Evolutionary conservation across 2,888 invertebrate species (phyloP), one percentile per base, ranked within the genome.

Genomic region (Protodeltote pygarga): DNA sequence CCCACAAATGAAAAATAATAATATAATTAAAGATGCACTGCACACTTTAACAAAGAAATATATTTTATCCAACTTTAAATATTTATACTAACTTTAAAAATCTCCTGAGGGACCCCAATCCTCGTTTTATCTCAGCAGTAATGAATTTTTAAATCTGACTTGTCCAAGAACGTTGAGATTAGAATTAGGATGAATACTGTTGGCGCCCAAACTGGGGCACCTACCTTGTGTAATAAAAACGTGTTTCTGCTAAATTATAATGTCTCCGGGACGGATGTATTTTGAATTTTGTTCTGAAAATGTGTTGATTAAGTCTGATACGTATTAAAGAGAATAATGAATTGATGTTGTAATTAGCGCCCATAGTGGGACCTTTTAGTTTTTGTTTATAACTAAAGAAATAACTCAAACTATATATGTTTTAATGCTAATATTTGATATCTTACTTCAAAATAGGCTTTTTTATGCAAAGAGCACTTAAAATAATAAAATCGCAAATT

Each of bases 121-220:
- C 38, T 27, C 50, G 28, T 60, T 67, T 73, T 67, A 74, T 71
- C 73, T 59, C 54, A 27, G 16, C 1, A 13, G 62, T 68, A 71
- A 73, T 71, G 71, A 75, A 75, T 75, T 75, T 74, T 74, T 75
- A 71, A 75, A 68, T 62, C 64, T 40, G 52, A 65, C 64, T 63
- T 48, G 44, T 46, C 37, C 52, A 58, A 61, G 62, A 57, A 44
- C 16, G 34, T 8, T 64, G 42, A 64, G 63, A 60, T 61, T 58
- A 60, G 46, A 60, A 59, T 60, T 53, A 53, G 37, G 50, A 66
- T 59, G 33, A 62, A 40, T 28, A 23, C 29, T 44, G 50, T 60
- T 58, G 57, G 59, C 61, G 52, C 54, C 53, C 42, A 21, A 42
- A 13, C 25, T 14, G 62, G 40, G 54, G 9, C 48, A n/a, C 4